Conservation (phyloP, 2,797 vertebrate genomes). For the Sebastiscus tertius region DNA sequence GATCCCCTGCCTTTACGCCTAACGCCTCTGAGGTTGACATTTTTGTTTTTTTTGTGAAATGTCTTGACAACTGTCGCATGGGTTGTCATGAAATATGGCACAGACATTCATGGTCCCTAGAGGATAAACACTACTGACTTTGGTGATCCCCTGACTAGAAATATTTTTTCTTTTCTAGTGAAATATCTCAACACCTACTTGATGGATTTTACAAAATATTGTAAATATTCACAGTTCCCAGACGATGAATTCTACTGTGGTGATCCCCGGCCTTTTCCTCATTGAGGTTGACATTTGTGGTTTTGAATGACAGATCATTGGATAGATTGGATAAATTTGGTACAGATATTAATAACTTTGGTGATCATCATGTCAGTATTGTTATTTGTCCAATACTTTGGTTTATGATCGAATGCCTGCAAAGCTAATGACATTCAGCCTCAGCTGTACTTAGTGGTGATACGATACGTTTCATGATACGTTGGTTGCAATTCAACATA, state of each 20-base stretch:
- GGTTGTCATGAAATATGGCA: too few relatives aligned
- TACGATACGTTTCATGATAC: too few relatives aligned
- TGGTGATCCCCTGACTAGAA: neutral
- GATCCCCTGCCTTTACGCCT: neutral
- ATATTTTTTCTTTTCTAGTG: rapidly evolving
- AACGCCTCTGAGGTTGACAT: neutral
- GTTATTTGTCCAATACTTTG: neutral
- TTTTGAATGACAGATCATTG: neutral
- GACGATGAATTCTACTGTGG: neutral
- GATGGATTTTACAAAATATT: neutral
- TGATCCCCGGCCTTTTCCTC: neutral
- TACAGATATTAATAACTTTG: neutral
- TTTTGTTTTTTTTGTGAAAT: too few relatives aligned
- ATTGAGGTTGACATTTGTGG: neutral
- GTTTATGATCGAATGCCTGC: neutral
- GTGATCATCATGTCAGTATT: neutral
- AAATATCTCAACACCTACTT: neutral
- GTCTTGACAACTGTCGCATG: too few relatives aligned
- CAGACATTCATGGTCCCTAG: neutral
- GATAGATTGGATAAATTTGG: neutral
- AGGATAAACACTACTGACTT: neutral
- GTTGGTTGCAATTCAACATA: too few relatives aligned
- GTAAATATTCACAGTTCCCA: neutral
- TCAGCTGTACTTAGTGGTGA: neutral
- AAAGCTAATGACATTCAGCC: neutral